These are phyloP conservation scores for Diadegma fenestrale DNA, from an alignment of 2,888 invertebrate species.

Conservation along the genomic window DNA sequence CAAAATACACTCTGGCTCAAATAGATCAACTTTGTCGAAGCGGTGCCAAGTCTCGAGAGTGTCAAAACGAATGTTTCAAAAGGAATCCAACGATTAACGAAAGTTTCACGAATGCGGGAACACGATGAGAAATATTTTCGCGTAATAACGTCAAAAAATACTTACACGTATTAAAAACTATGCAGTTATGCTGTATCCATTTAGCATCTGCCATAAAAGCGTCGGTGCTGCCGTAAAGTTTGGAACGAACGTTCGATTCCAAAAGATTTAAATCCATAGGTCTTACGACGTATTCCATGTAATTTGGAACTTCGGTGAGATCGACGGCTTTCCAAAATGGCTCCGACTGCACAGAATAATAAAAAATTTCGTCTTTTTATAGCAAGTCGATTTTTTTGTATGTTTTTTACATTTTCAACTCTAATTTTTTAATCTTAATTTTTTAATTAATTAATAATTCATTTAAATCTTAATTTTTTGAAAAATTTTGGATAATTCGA, in stretches of 20 bases:
- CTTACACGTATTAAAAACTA: constrained; percentile 95
- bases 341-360: constrained; percentile 87
- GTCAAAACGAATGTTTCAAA: too few relatives aligned
- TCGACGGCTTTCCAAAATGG: constrained; percentile 93
- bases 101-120: not conserved
- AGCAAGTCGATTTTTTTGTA: not conserved
- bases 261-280: constrained; percentile 94
- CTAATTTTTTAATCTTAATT: not conserved
- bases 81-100: not conserved
- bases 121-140: not conserved
- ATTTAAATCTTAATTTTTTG: too few relatives aligned
- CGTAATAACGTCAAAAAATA: constrained; percentile 70
- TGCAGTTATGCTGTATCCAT: constrained; percentile 97
- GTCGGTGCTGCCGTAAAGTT: constrained; percentile 93
- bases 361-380: not conserved
- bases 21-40: too few relatives aligned
- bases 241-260: constrained; percentile 91
- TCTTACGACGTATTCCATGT: constrained; percentile 93
- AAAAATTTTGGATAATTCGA: too few relatives aligned
- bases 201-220: constrained; percentile 95
- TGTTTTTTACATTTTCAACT: too few relatives aligned
- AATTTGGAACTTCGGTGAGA: constrained; percentile 89
- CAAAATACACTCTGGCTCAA: too few relatives aligned
- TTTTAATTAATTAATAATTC: not conserved
- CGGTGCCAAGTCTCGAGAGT: too few relatives aligned